Evolutionary conservation across 2,113 vertebrate genomes (phyloP), one percentile per base, ranked within the genome.

Genomic region (Diadophis punctatus): DNA sequence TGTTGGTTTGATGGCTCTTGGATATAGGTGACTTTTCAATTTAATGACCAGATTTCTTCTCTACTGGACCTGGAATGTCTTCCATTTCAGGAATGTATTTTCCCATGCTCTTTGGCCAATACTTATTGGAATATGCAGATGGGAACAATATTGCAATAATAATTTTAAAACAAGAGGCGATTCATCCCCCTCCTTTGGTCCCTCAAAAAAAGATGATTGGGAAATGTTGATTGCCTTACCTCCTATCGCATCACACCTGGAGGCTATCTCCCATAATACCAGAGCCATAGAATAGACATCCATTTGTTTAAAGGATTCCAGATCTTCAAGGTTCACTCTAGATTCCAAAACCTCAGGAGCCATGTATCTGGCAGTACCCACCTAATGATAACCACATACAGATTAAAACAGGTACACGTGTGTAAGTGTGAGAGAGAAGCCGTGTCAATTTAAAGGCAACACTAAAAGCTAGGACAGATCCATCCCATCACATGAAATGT

Each of bases 231-330:
- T 74, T 34, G 0, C 93, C 96, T 93, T 96, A 98, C 98, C 98
- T 98, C 98, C 98, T 53, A 98, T 98, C 84, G 95, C 98, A 1
- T 97, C 96, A 94, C 98, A 99, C 95, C 98, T 97, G 68, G 98
- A 99, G 7, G 97, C 98, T 98, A 99, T 98, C 95, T 99, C 98
- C 98, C 98, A 99, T 68, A 99, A 95, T 87, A 99, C 98, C 0
- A 99, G 97, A 84, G 98, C 97, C 98, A 99, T 98, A 93, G 98
- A 99, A 94, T 99, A 99, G 53, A 99, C 98, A 2, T 99, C 98
- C 98, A 99, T 98, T 97, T 99, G 98, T 96, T 99, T 99, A 93
- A 99, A 99, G 56, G 98, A 98, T 95, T 99, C 98, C 43, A 98
- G 97, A 94, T 99, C 98, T 95, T 99, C 98, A 90, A 99, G 98